phyloP scores from a whole-genome alignment of 2,797 vertebrate genomes.

The Hydrocynus forskahlii region DNA sequence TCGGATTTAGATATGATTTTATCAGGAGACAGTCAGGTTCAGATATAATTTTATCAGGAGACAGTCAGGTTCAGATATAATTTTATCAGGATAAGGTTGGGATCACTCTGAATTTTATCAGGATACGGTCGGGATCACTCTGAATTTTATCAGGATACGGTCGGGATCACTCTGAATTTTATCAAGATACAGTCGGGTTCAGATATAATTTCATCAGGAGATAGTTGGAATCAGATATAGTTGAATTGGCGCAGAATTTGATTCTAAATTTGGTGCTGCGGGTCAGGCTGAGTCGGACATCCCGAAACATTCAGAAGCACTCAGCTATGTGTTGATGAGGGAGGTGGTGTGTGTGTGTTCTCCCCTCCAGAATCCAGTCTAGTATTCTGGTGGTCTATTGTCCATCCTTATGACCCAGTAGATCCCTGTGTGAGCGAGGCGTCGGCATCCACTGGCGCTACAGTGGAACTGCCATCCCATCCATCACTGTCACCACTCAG shows the following conservation, averaged over 20 bases:
- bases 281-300: too few relatives aligned
- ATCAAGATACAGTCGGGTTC: not conserved
- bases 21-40: not conserved
- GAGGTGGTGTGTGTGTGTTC: too few relatives aligned
- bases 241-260: not conserved
- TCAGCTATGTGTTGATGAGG: too few relatives aligned
- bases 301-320: too few relatives aligned
- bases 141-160: not conserved
- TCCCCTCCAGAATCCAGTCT: too few relatives aligned
- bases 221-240: not conserved
- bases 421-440: not conserved
- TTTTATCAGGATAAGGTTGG: too few relatives aligned
- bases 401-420: not conserved
- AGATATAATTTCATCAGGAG: too few relatives aligned
- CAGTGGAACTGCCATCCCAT: not conserved
- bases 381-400: not conserved
- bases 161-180: too few relatives aligned
- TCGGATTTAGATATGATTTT: not conserved
- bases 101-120: too few relatives aligned
- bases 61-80: too few relatives aligned
- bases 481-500: slow-evolving; percentile 24
- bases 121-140: not conserved
- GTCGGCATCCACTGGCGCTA: slow-evolving; percentile 1
- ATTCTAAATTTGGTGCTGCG: too few relatives aligned
- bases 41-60: not conserved